A percentile compares a stretch with the other conserved stretches of the same genome.
These are phyloP conservation scores for Eledona agricola DNA, from an alignment of 2,888 invertebrate species.

Conservation along the genomic window DNA sequence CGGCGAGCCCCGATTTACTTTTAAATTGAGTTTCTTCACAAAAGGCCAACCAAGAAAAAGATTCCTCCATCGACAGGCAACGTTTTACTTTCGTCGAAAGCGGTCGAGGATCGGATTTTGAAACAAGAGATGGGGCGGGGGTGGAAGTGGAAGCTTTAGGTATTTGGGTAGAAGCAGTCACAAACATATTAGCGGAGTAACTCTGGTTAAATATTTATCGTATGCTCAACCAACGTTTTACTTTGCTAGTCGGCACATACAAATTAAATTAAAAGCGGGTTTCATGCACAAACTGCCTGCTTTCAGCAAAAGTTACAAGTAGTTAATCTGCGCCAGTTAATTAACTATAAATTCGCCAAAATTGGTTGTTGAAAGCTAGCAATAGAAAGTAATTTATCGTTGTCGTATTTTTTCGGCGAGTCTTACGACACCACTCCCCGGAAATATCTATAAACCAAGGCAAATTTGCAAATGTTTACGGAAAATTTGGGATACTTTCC, in stretches of 20 bases:
- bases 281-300: slow-evolving; percentile 15
- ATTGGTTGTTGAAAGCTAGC: no score
- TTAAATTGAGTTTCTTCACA: slow-evolving; percentile 34
- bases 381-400: no score
- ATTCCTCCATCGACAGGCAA: no score
- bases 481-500: slow-evolving; percentile 24
- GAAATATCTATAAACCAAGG: slow-evolving; percentile 10
- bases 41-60: no score
- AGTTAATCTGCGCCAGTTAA: slow-evolving; percentile 12
- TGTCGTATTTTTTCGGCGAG: no score
- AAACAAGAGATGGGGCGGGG: no score
- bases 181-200: slow-evolving; percentile 9
- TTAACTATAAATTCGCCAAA: slow-evolving; percentile 15
- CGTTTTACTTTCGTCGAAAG: no score
- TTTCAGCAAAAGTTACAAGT: slow-evolving; percentile 13
- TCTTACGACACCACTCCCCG: slow-evolving; percentile 5
- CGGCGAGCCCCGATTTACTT: slow-evolving; percentile 34
- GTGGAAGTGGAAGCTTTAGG: no score
- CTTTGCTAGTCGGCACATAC: slow-evolving; percentile 11
- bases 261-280: slow-evolving; percentile 25
- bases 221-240: slow-evolving; percentile 16
- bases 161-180: slow-evolving; percentile 10
- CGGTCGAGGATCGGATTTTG: no score
- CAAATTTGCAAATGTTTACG: slow-evolving; percentile 23
- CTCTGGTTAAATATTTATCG: slow-evolving; percentile 25